A percentile compares a stretch with the other conserved stretches of the same genome.
Evolutionary conservation across 2,888 invertebrate genomes (phyloP).

Genomic region (Tetropium fuscum): DNA sequence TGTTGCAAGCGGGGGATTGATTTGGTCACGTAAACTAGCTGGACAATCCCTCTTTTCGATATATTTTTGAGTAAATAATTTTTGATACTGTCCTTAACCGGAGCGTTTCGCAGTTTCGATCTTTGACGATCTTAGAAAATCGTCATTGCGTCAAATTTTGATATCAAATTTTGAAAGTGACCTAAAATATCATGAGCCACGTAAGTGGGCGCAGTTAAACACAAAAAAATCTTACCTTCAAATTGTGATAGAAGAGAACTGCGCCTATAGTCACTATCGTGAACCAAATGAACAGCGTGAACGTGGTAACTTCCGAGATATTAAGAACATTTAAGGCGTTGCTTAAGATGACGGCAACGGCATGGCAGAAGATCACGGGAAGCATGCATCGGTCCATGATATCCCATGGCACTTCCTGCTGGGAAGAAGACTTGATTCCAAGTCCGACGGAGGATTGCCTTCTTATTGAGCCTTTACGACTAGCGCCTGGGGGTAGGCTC

Average conservation of each 20-base stretch:
- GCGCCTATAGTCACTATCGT: slow-evolving; percentile 79
- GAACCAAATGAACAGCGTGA: slow-evolving; percentile 84
- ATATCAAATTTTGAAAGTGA: too few relatives aligned
- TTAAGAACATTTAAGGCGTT: slow-evolving; percentile 78
- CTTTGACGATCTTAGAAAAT: too few relatives aligned
- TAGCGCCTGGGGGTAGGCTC: slow-evolving; percentile 67
- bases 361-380: slow-evolving; percentile 85
- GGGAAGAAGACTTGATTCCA: slow-evolving; percentile 64
- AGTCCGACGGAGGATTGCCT: slow-evolving; percentile 63
- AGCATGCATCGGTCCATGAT: slow-evolving; percentile 79
- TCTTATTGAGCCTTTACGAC: slow-evolving; percentile 50
- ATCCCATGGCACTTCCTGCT: slow-evolving; percentile 77
- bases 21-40: too few relatives aligned
- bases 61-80: too few relatives aligned
- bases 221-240: slow-evolving; percentile 75
- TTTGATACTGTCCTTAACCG: too few relatives aligned
- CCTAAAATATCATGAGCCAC: too few relatives aligned
- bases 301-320: slow-evolving; percentile 81
- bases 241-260: slow-evolving; percentile 85
- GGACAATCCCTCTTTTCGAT: too few relatives aligned
- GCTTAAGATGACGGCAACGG: slow-evolving; percentile 80
- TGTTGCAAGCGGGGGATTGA: too few relatives aligned
- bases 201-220: too few relatives aligned
- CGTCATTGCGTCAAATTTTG: too few relatives aligned
- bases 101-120: too few relatives aligned